These are phyloP conservation scores for Oryzias javanicus DNA, from an alignment of 2,113 vertebrate species.

Conservation along the genomic window DNA sequence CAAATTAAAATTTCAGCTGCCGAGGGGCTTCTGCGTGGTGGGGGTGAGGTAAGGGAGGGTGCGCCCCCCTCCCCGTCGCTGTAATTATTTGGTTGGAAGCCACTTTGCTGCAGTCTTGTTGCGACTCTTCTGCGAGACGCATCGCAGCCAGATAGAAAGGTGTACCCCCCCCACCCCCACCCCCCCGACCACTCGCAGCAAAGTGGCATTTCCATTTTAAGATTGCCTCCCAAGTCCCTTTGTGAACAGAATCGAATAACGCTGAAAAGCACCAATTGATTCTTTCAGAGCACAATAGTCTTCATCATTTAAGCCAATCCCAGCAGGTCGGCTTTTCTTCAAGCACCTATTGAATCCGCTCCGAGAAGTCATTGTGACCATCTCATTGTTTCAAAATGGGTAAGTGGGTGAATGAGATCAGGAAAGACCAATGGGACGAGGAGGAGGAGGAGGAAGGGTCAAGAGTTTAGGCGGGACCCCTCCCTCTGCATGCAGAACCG, in stretches of 20 bases:
- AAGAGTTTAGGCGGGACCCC: constrained; percentile 46
- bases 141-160: constrained; percentile 34
- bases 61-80: constrained; percentile 23
- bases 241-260: constrained; percentile 76
- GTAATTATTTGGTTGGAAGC: constrained; percentile 49
- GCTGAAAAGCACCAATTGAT: constrained; percentile 74
- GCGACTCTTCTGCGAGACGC: constrained; percentile 36
- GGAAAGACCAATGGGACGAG: constrained; percentile 40
- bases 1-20: constrained; percentile 24
- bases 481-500: constrained; percentile 24
- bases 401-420: constrained; percentile 58
- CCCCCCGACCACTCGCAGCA: constrained; percentile 40
- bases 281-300: constrained; percentile 73
- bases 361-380: constrained; percentile 53
- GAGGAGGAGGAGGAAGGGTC: constrained; percentile 26
- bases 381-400: constrained; percentile 66
- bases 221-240: constrained; percentile 71
- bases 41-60: constrained; percentile 11
- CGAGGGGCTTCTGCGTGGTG: constrained; percentile 4
- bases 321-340: constrained; percentile 55
- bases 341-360: constrained; percentile 62
- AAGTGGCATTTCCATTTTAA: constrained; percentile 76
- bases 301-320: constrained; percentile 71
- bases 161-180: constrained; percentile 30
- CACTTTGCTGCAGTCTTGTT: constrained; percentile 35